Evolutionary conservation across 1,140 invertebrate species (phyloP), one percentile per base, ranked within the genome.

Genomic region (Sitobion miscanthi): DNA sequence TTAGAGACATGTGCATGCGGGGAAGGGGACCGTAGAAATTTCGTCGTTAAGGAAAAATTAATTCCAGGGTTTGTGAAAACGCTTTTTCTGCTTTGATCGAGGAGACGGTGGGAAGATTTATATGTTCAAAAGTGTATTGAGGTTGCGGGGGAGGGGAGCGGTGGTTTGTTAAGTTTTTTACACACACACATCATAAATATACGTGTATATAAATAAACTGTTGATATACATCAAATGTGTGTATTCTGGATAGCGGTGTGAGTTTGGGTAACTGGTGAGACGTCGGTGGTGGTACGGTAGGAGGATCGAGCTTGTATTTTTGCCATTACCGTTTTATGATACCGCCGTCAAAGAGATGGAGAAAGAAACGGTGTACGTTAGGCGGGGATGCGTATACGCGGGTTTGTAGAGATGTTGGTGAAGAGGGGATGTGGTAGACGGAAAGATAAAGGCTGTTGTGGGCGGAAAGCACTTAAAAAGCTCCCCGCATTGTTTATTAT

Each of bases 381-480:
- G 35, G 45, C 23, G 69, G 47, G n/a, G 25, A 45, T 30, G 62
- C 35, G 38, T 30, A 90, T 54, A 38, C 62, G 62, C 62, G 30
- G 62, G 30, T 77, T 35, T 77, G 62, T 77, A n/a, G 62, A 77
- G 62, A 77, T n/a, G 88, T 38, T 8, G 57, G 30, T 8, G 47
- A 9, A 20, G 21, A 23, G 47, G 38, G 47, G 30, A 49, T 17
- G 69, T 47, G n/a, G 38, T 14, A 92, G 69, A 92, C 21, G 91
- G 47, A 54, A 83, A 92, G 91, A 92, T 85, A 85, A 92, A 52
- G 91, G 91, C 91, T 25, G 82, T 85, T 54, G 91, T 92, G 91
- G 91, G 91, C 91, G 91, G 91, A 92, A 92, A 92, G 91, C 91
- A 92, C 91, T 92, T 92, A 92, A 92, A 92, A 92, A 92, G 91